Evolutionary conservation across 2,113 vertebrate species (phyloP), one percentile per base, ranked within the genome.

Genomic region (Triplophysa dalaica): DNA sequence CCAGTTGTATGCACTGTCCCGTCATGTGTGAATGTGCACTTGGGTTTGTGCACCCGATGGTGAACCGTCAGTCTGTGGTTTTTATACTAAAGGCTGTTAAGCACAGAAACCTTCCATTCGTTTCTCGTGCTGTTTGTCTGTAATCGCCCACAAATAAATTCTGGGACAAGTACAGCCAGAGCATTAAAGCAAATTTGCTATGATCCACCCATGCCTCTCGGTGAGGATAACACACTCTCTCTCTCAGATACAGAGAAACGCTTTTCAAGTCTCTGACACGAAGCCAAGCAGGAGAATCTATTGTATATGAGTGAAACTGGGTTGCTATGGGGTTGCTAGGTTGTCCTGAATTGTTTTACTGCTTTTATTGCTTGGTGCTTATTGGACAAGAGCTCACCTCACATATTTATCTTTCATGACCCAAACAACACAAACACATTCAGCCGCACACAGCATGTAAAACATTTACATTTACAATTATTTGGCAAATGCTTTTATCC

Each of bases 11-110:
- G 21, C 24, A 63, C 12, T 38, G 67, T 43, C 58, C 38, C 62
- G 11, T 70, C 52, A 79, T 52, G 60, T 79, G 0, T 68, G 80
- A 79, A 84, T 81, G 65, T 86, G 80, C 54, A 78, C 81, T 70
- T 24, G 38, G 77, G 26, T 58, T 1, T 41, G 29, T 43, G 63
- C 24, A 21, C 67, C 83, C 52, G 60, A 14, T 69, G 84, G 63
- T 21, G 8, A 11, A 9, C 26, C 54, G 33, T 56, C 48, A 11
- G 60, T 75, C 48, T 24, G 1, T 17, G 54, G 43, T 19, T n/a
- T 3, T 7, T 3, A 24, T 1, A 22, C 52, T 61, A 61, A 43
- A 22, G 54, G 19, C n/a, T 73, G 19, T 22, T 21, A 58, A 58
- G 19, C 38, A 22, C 70, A 58, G 29, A 70, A 52, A 70, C 17